phyloP scores from a whole-genome alignment of 2,797 vertebrate genomes.

The Monodelphis domestica region DNA sequence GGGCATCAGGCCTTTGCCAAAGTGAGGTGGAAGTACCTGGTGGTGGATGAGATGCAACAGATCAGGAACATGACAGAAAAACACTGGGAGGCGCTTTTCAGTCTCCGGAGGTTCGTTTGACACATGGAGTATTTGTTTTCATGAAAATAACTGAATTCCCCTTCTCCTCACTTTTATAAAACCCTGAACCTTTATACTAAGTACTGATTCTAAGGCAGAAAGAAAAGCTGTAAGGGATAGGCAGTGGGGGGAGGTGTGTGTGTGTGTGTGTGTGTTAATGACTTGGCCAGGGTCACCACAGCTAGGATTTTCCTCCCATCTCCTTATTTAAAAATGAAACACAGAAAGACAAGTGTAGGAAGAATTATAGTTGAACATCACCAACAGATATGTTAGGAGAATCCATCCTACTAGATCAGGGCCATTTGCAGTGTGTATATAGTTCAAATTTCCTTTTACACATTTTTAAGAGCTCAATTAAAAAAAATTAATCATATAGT shows the following conservation, averaged over 20 bases:
- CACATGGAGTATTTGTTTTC: neutral
- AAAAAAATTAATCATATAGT: neutral
- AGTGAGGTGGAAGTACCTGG: slow-evolving; percentile 91
- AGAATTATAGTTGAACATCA: neutral
- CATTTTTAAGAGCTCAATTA: neutral
- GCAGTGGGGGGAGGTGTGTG: too few species aligned
- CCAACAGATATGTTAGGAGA: neutral
- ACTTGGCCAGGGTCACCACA: too few species aligned
- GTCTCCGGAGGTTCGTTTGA: slow-evolving; percentile 88
- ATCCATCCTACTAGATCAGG: neutral
- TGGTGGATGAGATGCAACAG: slow-evolving; percentile 94
- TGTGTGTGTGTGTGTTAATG: too few species aligned
- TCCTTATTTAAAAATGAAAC: neutral
- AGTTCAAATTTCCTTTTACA: neutral
- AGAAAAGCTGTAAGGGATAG: too few species aligned
- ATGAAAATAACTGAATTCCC: neutral
- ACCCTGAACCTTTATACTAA: too few species aligned
- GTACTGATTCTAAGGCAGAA: too few species aligned
- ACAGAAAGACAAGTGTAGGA: neutral
- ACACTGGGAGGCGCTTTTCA: slow-evolving; percentile 94
- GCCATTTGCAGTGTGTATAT: neutral
- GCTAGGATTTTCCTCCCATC: fast-evolving
- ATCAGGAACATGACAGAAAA: slow-evolving; percentile 94
- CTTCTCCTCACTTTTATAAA: neutral
- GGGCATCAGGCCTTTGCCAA: slow-evolving; percentile 92